phyloP scores from a whole-genome alignment of 2,888 invertebrate genomes.

The Epirrita christyi region DNA sequence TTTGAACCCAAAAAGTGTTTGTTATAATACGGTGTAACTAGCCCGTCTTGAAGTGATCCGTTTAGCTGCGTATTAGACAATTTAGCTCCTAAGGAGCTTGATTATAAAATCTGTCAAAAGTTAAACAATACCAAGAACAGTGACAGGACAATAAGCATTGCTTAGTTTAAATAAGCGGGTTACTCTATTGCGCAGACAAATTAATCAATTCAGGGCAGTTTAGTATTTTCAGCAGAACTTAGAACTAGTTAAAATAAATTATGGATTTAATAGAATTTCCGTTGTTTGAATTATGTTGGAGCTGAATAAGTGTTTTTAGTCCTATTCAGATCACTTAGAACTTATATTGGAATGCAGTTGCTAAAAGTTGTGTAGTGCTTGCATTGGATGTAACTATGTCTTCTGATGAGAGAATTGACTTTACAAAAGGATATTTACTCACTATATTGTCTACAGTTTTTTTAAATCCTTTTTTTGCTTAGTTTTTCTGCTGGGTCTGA shows the following conservation, averaged over 20 bases:
- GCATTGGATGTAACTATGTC: slow-evolving; percentile 16
- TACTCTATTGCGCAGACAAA: too few species aligned
- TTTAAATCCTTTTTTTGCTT: slow-evolving; percentile 9
- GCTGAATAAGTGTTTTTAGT: slow-evolving; percentile 28
- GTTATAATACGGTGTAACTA: neutral
- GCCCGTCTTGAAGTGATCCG: too few species aligned
- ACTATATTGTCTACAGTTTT: slow-evolving; percentile 1
- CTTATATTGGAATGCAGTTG: slow-evolving; percentile 11
- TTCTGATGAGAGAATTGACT: slow-evolving; percentile 11
- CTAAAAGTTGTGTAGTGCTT: slow-evolving; percentile 13
- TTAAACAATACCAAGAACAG: too few species aligned
- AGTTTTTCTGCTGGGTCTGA: slow-evolving; percentile 18
- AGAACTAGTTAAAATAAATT: too few species aligned
- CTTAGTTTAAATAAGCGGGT: too few species aligned
- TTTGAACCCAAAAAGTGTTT: slow-evolving; percentile 1
- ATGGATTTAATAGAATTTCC: slow-evolving; percentile 3
- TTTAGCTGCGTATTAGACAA: too few species aligned
- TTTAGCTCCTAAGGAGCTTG: too few species aligned
- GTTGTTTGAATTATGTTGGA: slow-evolving; percentile 10
- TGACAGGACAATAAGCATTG: too few species aligned
- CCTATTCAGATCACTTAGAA: neutral
- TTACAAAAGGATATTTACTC: slow-evolving; percentile 15
- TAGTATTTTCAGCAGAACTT: too few species aligned
- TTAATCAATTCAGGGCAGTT: too few species aligned
- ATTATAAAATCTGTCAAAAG: too few species aligned